Conservation (phyloP, 2,113 vertebrate species). For the Herpailurus yagouaroundi region DNA sequence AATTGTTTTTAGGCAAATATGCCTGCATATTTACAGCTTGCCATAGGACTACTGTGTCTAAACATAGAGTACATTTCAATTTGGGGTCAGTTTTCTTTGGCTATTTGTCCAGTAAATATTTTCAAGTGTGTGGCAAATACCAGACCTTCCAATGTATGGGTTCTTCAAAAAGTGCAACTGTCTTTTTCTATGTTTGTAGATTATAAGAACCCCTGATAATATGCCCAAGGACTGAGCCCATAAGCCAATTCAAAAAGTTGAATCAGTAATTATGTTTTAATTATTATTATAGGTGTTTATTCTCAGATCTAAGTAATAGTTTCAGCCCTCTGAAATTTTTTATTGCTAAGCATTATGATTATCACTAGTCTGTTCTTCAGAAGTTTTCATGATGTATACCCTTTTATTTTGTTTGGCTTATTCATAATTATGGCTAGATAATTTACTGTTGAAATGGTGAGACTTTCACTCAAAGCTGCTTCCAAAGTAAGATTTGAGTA, state of each 20-base stretch:
- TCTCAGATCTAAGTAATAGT: conserved; percentile 33
- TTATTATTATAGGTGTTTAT: conserved; percentile 41
- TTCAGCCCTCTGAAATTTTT: not conserved
- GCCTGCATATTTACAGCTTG: not conserved
- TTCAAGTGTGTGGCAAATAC: not conserved
- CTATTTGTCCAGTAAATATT: not conserved
- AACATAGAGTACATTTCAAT: not conserved
- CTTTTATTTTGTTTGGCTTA: conserved; percentile 33
- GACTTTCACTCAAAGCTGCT: conserved; percentile 11
- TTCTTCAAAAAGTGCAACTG: not conserved
- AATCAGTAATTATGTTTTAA: conserved; percentile 19
- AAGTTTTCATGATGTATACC: not conserved
- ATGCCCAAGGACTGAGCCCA: not conserved
- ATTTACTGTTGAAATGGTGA: conserved; percentile 43
- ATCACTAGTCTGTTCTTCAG: not conserved
- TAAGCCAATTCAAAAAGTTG: not conserved
- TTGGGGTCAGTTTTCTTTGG: not conserved
- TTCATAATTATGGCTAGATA: conserved; percentile 48
- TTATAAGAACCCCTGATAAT: not conserved
- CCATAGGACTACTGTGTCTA: not conserved
- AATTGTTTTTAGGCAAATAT: not conserved
- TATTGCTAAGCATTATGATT: conserved; percentile 6
- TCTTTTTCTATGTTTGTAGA: not conserved
- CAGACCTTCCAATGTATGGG: not conserved
- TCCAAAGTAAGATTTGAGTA: conserved; percentile 46